phyloP scores from a whole-genome alignment of 2,888 invertebrate species.

The Panorpa germanica region DNA sequence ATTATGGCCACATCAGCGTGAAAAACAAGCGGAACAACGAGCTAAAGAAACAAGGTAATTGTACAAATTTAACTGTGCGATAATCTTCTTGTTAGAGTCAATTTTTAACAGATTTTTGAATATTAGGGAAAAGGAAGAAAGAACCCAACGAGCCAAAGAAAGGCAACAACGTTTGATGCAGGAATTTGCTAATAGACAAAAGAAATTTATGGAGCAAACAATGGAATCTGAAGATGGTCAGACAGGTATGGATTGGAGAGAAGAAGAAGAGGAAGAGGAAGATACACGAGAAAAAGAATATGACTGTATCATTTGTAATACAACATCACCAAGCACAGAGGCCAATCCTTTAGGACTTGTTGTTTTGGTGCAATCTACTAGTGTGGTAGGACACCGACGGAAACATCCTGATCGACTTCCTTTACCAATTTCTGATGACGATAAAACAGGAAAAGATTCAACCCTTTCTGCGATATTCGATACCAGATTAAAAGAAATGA shows the following conservation, averaged over 20 bases:
- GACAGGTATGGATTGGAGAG: slow-evolving; percentile 38
- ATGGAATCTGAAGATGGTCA: slow-evolving; percentile 37
- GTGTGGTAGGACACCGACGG: slow-evolving; percentile 65
- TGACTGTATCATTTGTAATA: slow-evolving; percentile 92
- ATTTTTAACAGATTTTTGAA: too few species aligned
- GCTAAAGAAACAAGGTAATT: slow-evolving; percentile 32
- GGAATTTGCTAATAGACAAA: slow-evolving; percentile 80
- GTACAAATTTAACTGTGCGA: too few species aligned
- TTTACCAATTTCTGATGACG: slow-evolving; percentile 44
- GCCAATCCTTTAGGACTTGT: slow-evolving; percentile 77
- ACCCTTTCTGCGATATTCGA: slow-evolving; percentile 51
- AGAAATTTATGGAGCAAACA: slow-evolving; percentile 73
- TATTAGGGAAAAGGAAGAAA: slow-evolving; percentile 68
- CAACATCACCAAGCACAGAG: slow-evolving; percentile 67
- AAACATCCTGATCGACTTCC: slow-evolving; percentile 21
- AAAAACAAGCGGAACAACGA: slow-evolving; percentile 56
- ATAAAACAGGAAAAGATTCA: slow-evolving; percentile 34
- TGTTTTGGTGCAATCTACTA: slow-evolving; percentile 68
- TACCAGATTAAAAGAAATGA: slow-evolving; percentile 46
- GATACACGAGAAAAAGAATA: slow-evolving; percentile 51
- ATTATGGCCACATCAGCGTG: slow-evolving; percentile 68
- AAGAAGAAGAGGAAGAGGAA: slow-evolving; percentile 34
- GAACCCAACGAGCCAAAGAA: slow-evolving; percentile 69
- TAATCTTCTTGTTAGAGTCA: too few species aligned
- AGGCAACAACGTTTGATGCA: slow-evolving; percentile 84